Percentiles rank a stretch among this genome's conserved stretches.
Conservation (phyloP, 2,888 invertebrate genomes). For the Agrochola macilenta region DNA sequence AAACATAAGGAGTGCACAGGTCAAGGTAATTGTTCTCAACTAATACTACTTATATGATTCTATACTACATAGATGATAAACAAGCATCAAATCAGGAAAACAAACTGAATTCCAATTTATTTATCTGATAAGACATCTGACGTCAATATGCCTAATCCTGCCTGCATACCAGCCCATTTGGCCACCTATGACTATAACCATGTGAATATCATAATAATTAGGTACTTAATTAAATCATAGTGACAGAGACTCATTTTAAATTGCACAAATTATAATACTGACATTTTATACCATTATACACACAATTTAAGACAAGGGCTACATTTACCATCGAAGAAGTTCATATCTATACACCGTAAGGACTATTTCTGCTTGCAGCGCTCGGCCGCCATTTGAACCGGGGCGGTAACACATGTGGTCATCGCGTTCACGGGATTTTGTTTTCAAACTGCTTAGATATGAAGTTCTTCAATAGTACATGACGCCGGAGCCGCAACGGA, state of each 20-base stretch:
- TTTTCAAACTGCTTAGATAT: no score
- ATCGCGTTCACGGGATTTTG: no score
- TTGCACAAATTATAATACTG: slow-evolving; percentile 70
- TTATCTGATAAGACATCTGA: slow-evolving; percentile 16
- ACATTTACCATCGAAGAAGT: no score
- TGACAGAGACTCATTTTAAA: slow-evolving; percentile 33
- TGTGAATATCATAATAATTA: slow-evolving; percentile 56
- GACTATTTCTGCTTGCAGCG: no score
- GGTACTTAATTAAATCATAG: slow-evolving; percentile 15
- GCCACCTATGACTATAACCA: slow-evolving; percentile 28
- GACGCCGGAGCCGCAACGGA: no score
- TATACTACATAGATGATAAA: slow-evolving; percentile 1
- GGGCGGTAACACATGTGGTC: no score
- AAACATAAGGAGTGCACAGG: slow-evolving; percentile 7
- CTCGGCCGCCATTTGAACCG: no score
- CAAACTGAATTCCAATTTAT: neutral
- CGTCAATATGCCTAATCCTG: neutral
- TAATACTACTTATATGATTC: neutral
- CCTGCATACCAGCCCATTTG: neutral
- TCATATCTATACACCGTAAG: no score
- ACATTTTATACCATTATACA: slow-evolving; percentile 28
- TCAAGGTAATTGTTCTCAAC: slow-evolving; percentile 26
- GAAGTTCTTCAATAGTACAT: no score
- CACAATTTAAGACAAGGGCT: slow-evolving; percentile 19
- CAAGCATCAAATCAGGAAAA: neutral